Evolutionary conservation across 1,140 invertebrate genomes (phyloP).

Genomic region (Solen grandis): DNA sequence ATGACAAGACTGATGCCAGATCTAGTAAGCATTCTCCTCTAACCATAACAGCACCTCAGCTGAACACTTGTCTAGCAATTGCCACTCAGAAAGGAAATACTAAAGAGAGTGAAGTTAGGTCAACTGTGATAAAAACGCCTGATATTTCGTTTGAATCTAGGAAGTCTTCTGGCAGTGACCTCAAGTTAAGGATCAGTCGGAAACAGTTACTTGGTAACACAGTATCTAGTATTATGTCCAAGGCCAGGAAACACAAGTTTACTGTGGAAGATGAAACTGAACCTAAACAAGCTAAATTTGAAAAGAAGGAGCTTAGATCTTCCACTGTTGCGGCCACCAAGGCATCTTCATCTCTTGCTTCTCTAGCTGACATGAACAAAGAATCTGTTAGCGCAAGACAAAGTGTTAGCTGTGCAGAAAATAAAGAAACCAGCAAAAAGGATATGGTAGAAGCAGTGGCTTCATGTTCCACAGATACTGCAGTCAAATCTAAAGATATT

Average conservation of each 20-base stretch:
- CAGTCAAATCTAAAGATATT: background rate
- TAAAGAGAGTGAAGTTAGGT: background rate
- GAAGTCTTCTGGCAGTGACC: constrained; percentile 19
- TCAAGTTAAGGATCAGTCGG: constrained; percentile 42
- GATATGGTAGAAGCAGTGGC: background rate
- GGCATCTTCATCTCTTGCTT: constrained; percentile 42
- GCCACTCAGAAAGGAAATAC: constrained; percentile 44
- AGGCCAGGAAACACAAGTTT: background rate
- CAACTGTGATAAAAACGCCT: background rate
- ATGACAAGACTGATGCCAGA: background rate
- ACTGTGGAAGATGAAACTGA: background rate
- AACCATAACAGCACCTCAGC: background rate
- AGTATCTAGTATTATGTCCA: background rate
- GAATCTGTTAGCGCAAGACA: background rate
- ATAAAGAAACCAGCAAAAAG: background rate
- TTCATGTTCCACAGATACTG: background rate
- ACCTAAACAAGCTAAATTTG: constrained; percentile 4
- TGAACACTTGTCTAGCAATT: constrained; percentile 48
- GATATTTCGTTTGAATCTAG: background rate
- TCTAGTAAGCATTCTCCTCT: background rate
- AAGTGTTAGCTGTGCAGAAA: background rate
- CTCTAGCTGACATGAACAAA: background rate
- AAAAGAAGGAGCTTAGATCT: constrained; percentile 44
- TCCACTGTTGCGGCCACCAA: constrained; percentile 50
- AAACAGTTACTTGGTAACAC: constrained; percentile 14